Percentiles rank a stretch among this genome's conserved stretches.
Evolutionary conservation across 2,888 invertebrate genomes (phyloP).

Genomic region (Gandaritis pyraliata): DNA sequence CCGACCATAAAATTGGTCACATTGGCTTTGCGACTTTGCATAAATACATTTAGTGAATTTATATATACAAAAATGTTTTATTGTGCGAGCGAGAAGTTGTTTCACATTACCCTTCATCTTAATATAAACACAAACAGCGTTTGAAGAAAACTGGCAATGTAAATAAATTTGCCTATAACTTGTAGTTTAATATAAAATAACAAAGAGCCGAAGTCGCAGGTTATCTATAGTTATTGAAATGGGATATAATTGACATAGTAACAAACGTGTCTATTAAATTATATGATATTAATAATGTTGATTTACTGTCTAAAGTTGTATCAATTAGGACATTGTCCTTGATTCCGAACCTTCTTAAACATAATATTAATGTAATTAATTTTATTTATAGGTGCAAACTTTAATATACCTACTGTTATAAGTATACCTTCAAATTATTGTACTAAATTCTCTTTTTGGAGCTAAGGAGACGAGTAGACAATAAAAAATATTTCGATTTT

Average conservation of each 20-base stretch:
- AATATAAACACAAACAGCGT: too few relatives aligned
- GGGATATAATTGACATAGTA: background rate
- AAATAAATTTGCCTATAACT: background rate
- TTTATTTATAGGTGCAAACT: background rate
- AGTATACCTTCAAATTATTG: background rate
- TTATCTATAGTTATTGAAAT: conserved; percentile 1
- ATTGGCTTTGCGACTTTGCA: too few relatives aligned
- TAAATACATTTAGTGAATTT: too few relatives aligned
- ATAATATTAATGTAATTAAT: conserved; percentile 8
- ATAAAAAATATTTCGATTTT: conserved; percentile 21
- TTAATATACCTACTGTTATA: conserved; percentile 1
- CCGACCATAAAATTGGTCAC: too few relatives aligned
- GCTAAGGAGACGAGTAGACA: conserved; percentile 22
- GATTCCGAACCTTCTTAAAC: conserved; percentile 6
- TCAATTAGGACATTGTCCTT: conserved; percentile 2
- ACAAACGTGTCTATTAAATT: background rate
- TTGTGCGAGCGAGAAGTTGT: too few relatives aligned
- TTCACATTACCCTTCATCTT: too few relatives aligned
- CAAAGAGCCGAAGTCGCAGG: background rate
- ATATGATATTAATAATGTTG: background rate
- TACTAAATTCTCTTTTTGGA: conserved; percentile 10
- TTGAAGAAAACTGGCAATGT: background rate
- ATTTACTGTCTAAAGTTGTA: background rate
- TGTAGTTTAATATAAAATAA: background rate
- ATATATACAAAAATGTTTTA: too few relatives aligned